Evolutionary conservation across 1,140 invertebrate genomes (phyloP).

Genomic region (Musca domestica): DNA sequence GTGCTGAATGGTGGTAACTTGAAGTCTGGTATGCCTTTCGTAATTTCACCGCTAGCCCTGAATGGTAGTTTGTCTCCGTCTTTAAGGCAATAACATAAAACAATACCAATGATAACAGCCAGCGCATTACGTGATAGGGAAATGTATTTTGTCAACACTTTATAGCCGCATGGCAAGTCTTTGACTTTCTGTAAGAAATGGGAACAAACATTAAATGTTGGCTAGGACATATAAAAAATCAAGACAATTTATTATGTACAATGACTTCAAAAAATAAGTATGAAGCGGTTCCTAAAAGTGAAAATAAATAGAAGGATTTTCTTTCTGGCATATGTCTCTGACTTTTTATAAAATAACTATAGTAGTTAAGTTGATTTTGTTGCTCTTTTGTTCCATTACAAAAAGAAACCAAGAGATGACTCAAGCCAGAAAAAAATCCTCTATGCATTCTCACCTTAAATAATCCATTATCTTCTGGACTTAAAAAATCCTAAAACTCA

Average conservation of each 20-base stretch:
- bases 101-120: slow-evolving; percentile 69
- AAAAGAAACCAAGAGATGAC: too few relatives aligned
- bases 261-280: too few relatives aligned
- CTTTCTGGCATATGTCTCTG: too few relatives aligned
- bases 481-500: slow-evolving; percentile 72
- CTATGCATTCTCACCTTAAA: too few relatives aligned
- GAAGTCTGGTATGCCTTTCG: slow-evolving; percentile 64
- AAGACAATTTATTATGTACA: too few relatives aligned
- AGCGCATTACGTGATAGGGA: slow-evolving; percentile 78
- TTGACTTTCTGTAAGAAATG: slow-evolving; percentile 72
- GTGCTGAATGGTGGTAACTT: slow-evolving; percentile 65
- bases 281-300: too few relatives aligned
- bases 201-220: background rate
- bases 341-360: too few relatives aligned
- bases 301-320: too few relatives aligned
- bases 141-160: slow-evolving; percentile 76
- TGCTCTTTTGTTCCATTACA: too few relatives aligned
- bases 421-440: background rate
- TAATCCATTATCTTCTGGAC: slow-evolving; percentile 42
- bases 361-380: too few relatives aligned
- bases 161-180: slow-evolving; percentile 30
- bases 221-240: too few relatives aligned
- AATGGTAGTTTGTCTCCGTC: slow-evolving; percentile 60
- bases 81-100: slow-evolving; percentile 63
- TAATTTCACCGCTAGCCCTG: slow-evolving; percentile 63